phyloP scores from a whole-genome alignment of 2,113 vertebrate genomes.

The Pycnonotus jocosus region DNA sequence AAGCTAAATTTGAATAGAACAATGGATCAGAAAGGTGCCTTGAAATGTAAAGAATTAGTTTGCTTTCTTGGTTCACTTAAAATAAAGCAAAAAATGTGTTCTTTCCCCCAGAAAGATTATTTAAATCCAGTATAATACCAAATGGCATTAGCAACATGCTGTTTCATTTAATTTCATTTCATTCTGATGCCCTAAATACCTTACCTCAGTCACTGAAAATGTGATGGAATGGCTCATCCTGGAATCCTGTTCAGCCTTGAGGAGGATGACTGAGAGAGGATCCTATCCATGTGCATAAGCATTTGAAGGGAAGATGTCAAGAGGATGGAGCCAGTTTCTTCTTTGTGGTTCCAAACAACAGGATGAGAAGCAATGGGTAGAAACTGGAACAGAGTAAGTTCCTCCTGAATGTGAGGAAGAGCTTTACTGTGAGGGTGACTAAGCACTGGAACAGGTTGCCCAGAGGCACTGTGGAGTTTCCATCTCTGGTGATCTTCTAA shows the following conservation, averaged over 20 bases:
- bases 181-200: not conserved
- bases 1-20: slow-evolving; percentile 29
- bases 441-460: not conserved
- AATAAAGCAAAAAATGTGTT: not conserved
- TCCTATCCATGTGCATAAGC: not conserved
- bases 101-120: not conserved
- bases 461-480: not conserved
- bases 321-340: not conserved
- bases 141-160: not conserved
- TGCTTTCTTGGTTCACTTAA: not conserved
- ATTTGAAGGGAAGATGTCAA: not conserved
- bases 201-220: not conserved
- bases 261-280: not conserved
- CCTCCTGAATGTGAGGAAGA: not conserved
- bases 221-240: not conserved
- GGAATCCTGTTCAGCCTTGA: not conserved
- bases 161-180: not conserved
- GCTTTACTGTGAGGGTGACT: not conserved
- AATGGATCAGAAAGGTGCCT: slow-evolving; percentile 5
- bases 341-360: not conserved
- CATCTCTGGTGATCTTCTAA: not conserved
- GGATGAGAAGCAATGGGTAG: not conserved
- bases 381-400: not conserved
- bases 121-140: slow-evolving; percentile 15
- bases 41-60: not conserved